Conservation (phyloP, 2,113 vertebrate species). For the Mustela nigripes region DNA sequence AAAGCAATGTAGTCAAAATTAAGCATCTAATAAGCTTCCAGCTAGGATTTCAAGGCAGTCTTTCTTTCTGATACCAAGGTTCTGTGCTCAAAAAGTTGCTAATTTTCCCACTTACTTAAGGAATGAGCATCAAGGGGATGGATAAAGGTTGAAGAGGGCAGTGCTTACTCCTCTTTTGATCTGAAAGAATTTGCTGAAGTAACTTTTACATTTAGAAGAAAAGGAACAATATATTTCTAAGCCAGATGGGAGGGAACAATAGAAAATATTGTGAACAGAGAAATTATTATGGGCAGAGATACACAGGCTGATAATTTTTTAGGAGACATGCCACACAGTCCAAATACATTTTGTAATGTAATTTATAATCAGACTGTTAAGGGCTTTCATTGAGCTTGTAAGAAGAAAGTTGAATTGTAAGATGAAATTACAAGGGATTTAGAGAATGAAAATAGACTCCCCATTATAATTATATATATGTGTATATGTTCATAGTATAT, state of each 20-base stretch:
- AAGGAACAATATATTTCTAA: neutral
- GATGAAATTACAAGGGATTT: neutral
- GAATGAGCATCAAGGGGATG: neutral
- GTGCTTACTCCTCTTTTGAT: neutral
- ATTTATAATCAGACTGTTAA: neutral
- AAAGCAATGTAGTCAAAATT: neutral
- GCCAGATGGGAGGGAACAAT: neutral
- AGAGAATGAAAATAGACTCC: neutral
- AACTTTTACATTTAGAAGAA: neutral
- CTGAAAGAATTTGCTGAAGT: neutral
- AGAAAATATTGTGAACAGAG: neutral
- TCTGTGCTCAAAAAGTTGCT: neutral
- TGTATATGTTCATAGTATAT: neutral
- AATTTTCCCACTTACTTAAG: neutral
- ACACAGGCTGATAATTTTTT: neutral
- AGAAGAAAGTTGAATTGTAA: neutral
- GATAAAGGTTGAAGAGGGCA: rapidly evolving
- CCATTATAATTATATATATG: neutral
- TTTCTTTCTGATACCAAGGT: neutral
- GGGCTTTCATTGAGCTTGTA: neutral
- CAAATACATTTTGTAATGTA: neutral
- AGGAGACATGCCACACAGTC: neutral
- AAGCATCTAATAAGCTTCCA: neutral
- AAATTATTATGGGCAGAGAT: neutral
- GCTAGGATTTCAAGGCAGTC: neutral